Evolutionary conservation across 2,797 vertebrate genomes (phyloP), one percentile per base, ranked within the genome.

Genomic region (Agapornis canus): DNA sequence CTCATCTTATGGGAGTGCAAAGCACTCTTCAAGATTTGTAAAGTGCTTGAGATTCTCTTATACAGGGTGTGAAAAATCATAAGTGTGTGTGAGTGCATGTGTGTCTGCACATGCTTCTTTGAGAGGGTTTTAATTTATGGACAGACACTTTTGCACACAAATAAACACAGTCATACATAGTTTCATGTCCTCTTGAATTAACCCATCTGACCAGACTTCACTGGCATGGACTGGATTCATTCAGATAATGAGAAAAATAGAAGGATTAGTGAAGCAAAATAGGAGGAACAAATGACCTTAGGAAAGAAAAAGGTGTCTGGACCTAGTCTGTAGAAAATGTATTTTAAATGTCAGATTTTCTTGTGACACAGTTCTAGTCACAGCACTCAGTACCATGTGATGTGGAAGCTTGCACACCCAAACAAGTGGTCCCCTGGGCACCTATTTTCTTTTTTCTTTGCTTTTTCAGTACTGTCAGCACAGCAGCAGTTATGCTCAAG

Each of bases 31-130:
- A 92, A 90, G 86, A 91, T 94, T 95, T 94, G 94, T 84, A 82
- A 96, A 94, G 85, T 92, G 85, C 73, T 90, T 84, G 83, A 94
- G 56, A 92, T 92, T 92, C 64, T 86, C 73, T 86, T 90, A 21
- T 47, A 49, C 52, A 90, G 59, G 49, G 82, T 82, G 83, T 92
- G 71, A 96, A 94, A 94, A 90, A 82, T 77, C 10, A 0, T 82
- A 89, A 87, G 86, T 79, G 73, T 59, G 51, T 88, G 68, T 32
- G 54, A 94, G 82, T 82, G 10, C 37, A 54, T 43, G 56, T 51
- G 65, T 90, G 70, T 89, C 86, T 92, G 63, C 77, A 76, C 77
- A 47, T 37, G 65, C 48, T 89, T 90, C 35, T 81, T 90, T 77
- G 48, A 84, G 70, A 59, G 26, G 56, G 11, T 82, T 86, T 79